Evolutionary conservation across 2,888 invertebrate genomes (phyloP).

Genomic region (Oscheius sp.): DNA sequence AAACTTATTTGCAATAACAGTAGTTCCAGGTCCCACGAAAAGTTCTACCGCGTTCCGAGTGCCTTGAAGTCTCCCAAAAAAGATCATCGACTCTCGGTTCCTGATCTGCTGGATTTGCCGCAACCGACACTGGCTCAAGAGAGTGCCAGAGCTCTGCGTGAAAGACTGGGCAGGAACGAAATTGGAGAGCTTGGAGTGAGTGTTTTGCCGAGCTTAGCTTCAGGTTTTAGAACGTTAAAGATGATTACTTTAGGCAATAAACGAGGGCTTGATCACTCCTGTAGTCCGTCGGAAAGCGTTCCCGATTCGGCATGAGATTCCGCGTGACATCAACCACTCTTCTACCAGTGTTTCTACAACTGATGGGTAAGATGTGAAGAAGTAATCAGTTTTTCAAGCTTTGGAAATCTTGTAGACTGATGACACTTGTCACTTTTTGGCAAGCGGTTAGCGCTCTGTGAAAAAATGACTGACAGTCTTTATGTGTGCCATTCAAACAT

Average conservation of each 20-base stretch:
- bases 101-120: constrained; percentile 50
- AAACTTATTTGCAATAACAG: neutral
- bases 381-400: no score
- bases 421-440: no score
- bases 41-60: constrained; percentile 11
- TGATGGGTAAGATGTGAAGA: constrained; percentile 3
- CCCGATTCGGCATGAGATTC: constrained; percentile 14
- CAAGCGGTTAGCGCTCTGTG: no score
- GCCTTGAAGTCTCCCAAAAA: constrained; percentile 19
- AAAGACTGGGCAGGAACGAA: constrained; percentile 52
- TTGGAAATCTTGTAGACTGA: no score
- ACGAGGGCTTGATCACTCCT: constrained; percentile 69
- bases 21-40: neutral
- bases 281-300: constrained; percentile 64
- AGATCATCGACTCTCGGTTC: constrained; percentile 58
- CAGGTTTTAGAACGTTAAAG: neutral
- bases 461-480: no score
- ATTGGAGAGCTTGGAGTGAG: constrained; percentile 53
- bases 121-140: constrained; percentile 30
- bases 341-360: constrained; percentile 19
- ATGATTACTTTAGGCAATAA: constrained; percentile 61
- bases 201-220: neutral
- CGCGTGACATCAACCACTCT: neutral
- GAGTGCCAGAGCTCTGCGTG: constrained; percentile 52
- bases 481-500: no score